Conservation (phyloP, 2,797 vertebrate genomes). For the Sitta carolinensis region DNA sequence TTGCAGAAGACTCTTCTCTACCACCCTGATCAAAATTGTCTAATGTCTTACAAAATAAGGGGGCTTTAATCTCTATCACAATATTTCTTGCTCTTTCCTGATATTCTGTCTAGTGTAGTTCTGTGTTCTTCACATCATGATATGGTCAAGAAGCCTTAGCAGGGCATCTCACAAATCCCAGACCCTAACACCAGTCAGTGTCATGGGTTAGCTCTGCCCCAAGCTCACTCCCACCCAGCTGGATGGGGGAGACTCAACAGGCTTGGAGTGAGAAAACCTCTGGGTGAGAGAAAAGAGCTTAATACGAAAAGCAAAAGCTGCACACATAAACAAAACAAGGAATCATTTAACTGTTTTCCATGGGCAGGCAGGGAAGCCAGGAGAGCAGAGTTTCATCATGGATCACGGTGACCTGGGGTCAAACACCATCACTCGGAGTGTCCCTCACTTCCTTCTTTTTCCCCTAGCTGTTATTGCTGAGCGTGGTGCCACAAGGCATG, state of each 20-base stretch:
- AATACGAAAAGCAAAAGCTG: neutral
- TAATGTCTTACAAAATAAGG: neutral
- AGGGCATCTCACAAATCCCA: neutral
- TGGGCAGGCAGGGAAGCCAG: rapidly evolving
- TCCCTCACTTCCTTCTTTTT: neutral
- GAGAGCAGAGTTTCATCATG: rapidly evolving
- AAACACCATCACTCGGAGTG: neutral
- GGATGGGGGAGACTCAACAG: too few relatives aligned
- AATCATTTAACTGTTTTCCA: neutral
- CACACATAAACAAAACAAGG: neutral
- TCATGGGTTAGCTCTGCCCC: rapidly evolving
- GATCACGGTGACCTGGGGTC: neutral
- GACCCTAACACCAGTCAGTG: neutral
- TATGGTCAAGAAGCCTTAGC: neutral
- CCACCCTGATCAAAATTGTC: neutral
- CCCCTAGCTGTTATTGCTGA: neutral
- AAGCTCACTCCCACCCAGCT: rapidly evolving
- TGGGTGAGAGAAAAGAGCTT: neutral
- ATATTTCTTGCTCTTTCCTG: neutral
- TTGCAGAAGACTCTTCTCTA: neutral
- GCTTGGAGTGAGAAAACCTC: neutral
- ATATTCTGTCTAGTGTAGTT: neutral
- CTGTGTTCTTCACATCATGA: neutral
- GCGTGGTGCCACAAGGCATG: rapidly evolving
- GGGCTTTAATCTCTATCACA: rapidly evolving